Base-by-base conservation (phyloP, 2,797 vertebrate species). In the Chanos chanos region DNA sequence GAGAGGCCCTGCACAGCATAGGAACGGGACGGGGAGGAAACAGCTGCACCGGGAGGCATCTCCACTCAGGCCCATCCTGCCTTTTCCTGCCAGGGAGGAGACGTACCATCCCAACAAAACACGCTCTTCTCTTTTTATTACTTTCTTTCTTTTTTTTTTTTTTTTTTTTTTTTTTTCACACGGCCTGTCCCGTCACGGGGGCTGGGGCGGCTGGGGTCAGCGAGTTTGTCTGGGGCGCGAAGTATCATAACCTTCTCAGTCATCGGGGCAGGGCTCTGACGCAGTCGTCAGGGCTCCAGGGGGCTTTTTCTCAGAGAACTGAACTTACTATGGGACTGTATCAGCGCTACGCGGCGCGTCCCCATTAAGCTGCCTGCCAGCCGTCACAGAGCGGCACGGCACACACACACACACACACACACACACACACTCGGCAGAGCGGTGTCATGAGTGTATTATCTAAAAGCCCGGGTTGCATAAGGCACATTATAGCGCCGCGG, bases 21-120 rank as follows among this genome's bases (percentile, higher is more conserved):
- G n/a, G n/a, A 1, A 2, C 3, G 16, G 28, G 18, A 15, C 9
- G 49, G n/a, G 10, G 24, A 68, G 72, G 75, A 77, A 71, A 61
- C 72, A 75, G 72, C 58, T 71, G 67, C 34, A 31, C 22, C 31
- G 45, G 33, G 36, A 31, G 64, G 48, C 41, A 7, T 22, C 16
- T 13, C 47, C 3, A 13, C 8, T 13, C 7, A 41, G 5, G 34
- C 9, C n/a, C 34, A 27, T 27, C 27, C 44, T 60, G 19, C 61
- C 24, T 56, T 64, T 77, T 59, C 47, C 62, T 50, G 15, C 57
- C 48, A 62, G 45, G 3, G 15, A 9, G 57, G 15, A 53, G 43
- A 28, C 5, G 2, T 8, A 7, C 5, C 16, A 28, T 36, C 66
- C 45, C 13, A 51, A 36, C 4, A n/a, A n/a, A n/a, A n/a, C n/a